Evolutionary conservation across 2,797 vertebrate species (phyloP), one percentile per base, ranked within the genome.

Genomic region (Mus spretus): DNA sequence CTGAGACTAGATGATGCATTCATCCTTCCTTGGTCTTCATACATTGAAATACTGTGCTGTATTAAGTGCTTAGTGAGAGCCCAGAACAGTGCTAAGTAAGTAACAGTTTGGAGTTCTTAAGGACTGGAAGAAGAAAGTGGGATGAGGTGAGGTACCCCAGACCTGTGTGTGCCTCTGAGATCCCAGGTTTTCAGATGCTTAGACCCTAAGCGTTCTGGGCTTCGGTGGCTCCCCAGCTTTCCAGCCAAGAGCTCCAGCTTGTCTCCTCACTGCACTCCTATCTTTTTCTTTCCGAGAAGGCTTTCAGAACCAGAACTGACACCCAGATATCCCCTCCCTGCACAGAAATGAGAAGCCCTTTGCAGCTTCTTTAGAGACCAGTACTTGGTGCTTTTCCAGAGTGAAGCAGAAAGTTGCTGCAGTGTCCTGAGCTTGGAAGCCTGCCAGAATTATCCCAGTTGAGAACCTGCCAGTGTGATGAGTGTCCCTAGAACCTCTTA

Each of bases 401-500:
- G 74, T 26, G 20, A 78, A 92, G 82, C 55, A 94, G 37, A 77
- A 86, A 92, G 89, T 72, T 59, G 59, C 95, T 81, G 53, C 87
- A 74, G 86, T 57, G 40, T 74, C 83, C 82, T 14, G 22, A 82
- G 65, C 79, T 26, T 86, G 31, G 84, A 47, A 88, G 37, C 24
- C 63, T 89, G 91, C 96, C 86, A 92, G 75, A 34, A 55, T 44
- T 78, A n/a, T 84, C 40, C 37, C 31, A 6, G 63, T 37, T 82
- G 94, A 85, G 77, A 34, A 37, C 34, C 81, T 92, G 88, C 82
- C 82, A 93, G 55, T 74, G 14, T 86, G 26, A 24, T 61, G 72
- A 70, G 55, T n/a, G 19, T 92, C 89, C 91, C 77, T 47, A 55
- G 80, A 84, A 65, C 31, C 44, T 83, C 50, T 88, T 55, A 67